Conservation (phyloP, 2,113 vertebrate species). For the Montifringilla adamsi region DNA sequence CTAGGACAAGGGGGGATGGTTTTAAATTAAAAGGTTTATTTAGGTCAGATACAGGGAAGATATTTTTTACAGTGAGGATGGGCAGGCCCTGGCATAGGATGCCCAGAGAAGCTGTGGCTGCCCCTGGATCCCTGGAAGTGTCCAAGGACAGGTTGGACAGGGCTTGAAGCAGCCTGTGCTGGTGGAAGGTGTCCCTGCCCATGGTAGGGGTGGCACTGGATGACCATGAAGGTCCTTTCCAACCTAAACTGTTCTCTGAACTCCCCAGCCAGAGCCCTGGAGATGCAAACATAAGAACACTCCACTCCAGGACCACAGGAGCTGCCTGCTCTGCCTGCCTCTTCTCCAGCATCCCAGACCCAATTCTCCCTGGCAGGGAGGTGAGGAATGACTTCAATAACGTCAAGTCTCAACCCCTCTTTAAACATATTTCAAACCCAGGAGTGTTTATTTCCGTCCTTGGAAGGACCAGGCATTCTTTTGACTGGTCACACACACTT, state of each 20-base stretch:
- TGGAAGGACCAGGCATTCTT: not conserved
- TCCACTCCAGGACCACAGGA: not conserved
- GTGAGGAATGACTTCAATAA: not conserved
- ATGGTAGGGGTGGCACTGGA: not conserved
- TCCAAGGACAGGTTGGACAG: fast-evolving
- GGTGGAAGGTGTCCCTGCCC: not conserved
- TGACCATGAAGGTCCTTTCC: not conserved
- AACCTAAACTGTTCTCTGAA: not conserved
- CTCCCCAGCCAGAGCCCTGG: not conserved
- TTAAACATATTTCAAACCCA: not conserved
- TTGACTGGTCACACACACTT: not conserved
- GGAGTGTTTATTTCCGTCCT: not conserved
- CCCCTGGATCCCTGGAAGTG: not conserved
- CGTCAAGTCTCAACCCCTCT: not conserved
- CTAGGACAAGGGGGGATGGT: not conserved
- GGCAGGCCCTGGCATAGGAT: not conserved
- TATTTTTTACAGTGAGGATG: not conserved
- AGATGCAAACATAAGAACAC: not conserved
- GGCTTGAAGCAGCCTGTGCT: not conserved
- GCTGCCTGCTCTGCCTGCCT: not conserved
- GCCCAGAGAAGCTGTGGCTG: not conserved
- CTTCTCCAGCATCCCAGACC: not conserved
- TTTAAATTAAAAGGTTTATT: not conserved
- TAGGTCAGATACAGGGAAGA: not conserved
- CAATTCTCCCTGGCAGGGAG: not conserved